Evolutionary conservation across 2,888 invertebrate species (phyloP).

Genomic region (Crepidodera aurea): DNA sequence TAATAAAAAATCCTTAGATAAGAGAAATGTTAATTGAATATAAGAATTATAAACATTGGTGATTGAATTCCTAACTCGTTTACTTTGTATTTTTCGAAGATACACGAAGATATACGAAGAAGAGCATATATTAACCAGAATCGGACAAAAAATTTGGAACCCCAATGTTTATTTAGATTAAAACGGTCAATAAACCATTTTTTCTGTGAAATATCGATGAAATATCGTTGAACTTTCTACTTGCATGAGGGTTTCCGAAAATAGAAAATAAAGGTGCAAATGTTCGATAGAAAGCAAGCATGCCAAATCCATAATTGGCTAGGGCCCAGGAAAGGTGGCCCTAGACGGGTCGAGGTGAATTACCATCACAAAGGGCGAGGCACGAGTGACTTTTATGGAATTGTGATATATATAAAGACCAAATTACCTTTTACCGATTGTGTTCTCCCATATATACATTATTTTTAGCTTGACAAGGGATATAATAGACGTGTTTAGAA

Average conservation of each 20-base stretch:
- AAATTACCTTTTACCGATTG: conserved; percentile 36
- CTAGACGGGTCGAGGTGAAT: conserved; percentile 27
- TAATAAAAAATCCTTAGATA: too few relatives aligned
- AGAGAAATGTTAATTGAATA: too few relatives aligned
- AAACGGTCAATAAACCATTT: too few relatives aligned
- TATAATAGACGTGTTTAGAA: conserved; percentile 27
- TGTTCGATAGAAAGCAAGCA: conserved; percentile 29
- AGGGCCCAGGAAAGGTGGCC: conserved; percentile 33
- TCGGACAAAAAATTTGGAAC: too few relatives aligned
- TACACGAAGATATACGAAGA: too few relatives aligned
- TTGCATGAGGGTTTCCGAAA: conserved; percentile 4
- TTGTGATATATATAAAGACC: conserved; percentile 32
- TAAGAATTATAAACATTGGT: too few relatives aligned
- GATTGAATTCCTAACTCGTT: too few relatives aligned
- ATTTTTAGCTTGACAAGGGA: conserved; percentile 32
- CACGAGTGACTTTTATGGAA: conserved; percentile 38
- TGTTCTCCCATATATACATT: conserved; percentile 28
- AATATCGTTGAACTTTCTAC: conserved; percentile 18
- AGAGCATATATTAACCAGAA: too few relatives aligned
- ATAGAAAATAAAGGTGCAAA: conserved; percentile 34
- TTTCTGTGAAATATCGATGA: too few relatives aligned
- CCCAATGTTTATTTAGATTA: too few relatives aligned
- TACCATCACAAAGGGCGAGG: conserved; percentile 35
- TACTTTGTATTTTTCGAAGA: too few relatives aligned
- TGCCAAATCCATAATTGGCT: conserved; percentile 31